Percentiles rank a stretch among this genome's conserved stretches.
These are phyloP conservation scores for Furcula furcula DNA, from an alignment of 2,888 invertebrate genomes.

Conservation along the genomic window DNA sequence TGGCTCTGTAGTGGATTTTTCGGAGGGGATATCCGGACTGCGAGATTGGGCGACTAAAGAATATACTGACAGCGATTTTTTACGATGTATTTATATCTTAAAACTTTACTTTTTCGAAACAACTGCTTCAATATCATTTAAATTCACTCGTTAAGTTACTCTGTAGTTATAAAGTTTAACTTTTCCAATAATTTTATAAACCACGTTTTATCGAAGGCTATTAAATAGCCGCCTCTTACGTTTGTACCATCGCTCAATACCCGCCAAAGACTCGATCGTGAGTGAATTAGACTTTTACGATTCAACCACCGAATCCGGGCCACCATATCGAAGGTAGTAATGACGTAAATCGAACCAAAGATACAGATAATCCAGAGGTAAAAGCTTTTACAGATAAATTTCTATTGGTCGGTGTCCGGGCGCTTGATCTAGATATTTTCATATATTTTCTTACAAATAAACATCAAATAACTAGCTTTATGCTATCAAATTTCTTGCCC, in stretches of 20 bases:
- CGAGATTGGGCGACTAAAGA: constrained; percentile 10
- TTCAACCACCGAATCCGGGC: constrained; percentile 33
- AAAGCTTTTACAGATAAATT: constrained; percentile 21
- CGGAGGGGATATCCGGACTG: constrained; percentile 45
- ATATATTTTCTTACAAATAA: too few species aligned
- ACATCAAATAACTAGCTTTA: too few species aligned
- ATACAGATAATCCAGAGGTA: background rate
- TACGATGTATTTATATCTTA: background rate
- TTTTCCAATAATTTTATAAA: too few species aligned
- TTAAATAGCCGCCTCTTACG: constrained; percentile 17
- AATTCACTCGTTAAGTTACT: too few species aligned
- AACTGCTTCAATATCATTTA: background rate
- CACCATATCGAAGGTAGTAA: constrained; percentile 29
- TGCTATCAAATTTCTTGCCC: too few species aligned
- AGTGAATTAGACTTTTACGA: constrained; percentile 69
- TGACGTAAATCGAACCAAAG: constrained; percentile 20
- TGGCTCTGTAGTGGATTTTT: constrained; percentile 48
- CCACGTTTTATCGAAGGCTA: too few species aligned
- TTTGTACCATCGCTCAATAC: constrained; percentile 38
- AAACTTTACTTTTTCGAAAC: background rate
- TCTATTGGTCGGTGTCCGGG: constrained; percentile 19
- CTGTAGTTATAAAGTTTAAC: too few species aligned
- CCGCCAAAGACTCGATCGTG: constrained; percentile 46
- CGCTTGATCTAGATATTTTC: too few species aligned
- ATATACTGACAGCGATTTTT: constrained; percentile 1